Conservation (phyloP, 2,113 vertebrate genomes). For the Pelmatolapia mariae region DNA sequence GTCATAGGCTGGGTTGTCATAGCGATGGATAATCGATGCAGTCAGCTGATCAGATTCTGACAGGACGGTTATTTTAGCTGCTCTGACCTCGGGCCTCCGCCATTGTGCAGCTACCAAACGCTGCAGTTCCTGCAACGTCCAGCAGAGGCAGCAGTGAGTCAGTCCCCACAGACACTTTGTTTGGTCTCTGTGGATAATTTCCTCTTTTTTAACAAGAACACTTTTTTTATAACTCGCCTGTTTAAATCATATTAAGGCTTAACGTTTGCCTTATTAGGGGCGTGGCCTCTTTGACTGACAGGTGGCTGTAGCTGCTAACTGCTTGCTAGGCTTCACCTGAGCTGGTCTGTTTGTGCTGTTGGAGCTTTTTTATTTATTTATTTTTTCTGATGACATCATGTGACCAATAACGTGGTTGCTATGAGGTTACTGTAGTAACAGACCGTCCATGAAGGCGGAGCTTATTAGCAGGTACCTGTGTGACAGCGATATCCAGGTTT, state of each 20-base stretch:
- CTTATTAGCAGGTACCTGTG: neutral
- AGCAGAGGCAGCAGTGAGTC: neutral
- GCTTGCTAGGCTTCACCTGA: neutral
- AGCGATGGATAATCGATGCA: neutral
- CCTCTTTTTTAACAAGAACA: neutral
- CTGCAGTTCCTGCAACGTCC: neutral
- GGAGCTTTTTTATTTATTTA: neutral
- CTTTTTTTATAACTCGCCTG: neutral
- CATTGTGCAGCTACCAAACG: neutral
- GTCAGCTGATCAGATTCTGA: neutral
- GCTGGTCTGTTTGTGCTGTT: neutral
- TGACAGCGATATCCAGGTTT: neutral
- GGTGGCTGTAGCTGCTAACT: neutral
- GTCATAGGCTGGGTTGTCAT: neutral
- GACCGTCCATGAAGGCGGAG: neutral
- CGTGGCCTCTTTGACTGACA: neutral
- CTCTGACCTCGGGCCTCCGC: fast-evolving
- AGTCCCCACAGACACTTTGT: neutral
- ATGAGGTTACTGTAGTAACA: neutral
- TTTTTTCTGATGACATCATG: neutral
- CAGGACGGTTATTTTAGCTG: neutral
- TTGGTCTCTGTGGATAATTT: neutral
- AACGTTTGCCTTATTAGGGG: neutral
- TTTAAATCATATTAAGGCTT: neutral
- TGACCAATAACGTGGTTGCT: neutral